phyloP scores from a whole-genome alignment of 2,888 invertebrate species.

The Axea sp. region DNA sequence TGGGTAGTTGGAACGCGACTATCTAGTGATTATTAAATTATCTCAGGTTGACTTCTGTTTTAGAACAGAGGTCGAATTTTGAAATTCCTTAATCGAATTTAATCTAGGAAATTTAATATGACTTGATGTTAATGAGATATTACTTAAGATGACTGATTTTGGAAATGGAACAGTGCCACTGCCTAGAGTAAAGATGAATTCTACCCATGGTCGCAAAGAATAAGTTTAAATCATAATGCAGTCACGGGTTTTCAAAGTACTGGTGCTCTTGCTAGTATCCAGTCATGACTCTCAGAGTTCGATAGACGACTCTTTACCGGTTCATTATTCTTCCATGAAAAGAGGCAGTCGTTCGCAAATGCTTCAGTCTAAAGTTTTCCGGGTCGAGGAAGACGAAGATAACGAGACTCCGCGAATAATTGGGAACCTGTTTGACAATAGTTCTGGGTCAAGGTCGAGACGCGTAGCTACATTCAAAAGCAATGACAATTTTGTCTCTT shows the following conservation, averaged over 20 bases:
- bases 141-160: background rate
- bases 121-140: background rate
- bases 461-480: slow-evolving; percentile 27
- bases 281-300: slow-evolving; percentile 36
- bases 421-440: slow-evolving; percentile 29
- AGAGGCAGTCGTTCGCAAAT: slow-evolving; percentile 6
- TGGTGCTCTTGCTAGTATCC: slow-evolving; percentile 52
- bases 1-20: too few species aligned
- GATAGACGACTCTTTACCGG: slow-evolving; percentile 21
- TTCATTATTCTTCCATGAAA: slow-evolving; percentile 14
- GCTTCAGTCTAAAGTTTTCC: slow-evolving; percentile 15
- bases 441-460: slow-evolving; percentile 48
- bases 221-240: slow-evolving; percentile 43
- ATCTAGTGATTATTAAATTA: too few species aligned
- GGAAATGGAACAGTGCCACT: slow-evolving; percentile 1
- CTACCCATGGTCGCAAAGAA: slow-evolving; percentile 15
- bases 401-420: slow-evolving; percentile 1
- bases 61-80: too few species aligned
- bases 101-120: background rate
- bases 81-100: too few species aligned
- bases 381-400: slow-evolving; percentile 15
- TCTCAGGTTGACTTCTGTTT: too few species aligned
- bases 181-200: slow-evolving; percentile 25
- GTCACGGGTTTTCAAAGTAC: slow-evolving; percentile 16
- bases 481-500: slow-evolving; percentile 11